These are phyloP conservation scores for Scaptomyza flava DNA, from an alignment of 2,888 invertebrate species.

Conservation along the genomic window DNA sequence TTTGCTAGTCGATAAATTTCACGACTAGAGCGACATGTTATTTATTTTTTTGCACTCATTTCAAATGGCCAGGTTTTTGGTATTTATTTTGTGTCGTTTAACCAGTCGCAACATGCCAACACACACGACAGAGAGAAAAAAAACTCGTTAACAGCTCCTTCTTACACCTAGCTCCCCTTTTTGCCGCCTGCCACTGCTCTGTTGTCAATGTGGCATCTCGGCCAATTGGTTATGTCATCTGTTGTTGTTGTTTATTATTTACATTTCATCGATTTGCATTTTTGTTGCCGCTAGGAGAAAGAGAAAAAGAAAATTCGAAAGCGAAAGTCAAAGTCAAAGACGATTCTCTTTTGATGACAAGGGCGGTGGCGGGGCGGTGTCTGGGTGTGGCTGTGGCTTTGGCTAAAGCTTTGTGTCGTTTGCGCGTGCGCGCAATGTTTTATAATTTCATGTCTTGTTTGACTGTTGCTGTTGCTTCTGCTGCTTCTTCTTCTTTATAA, in stretches of 20 bases:
- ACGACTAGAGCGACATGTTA: conserved; percentile 1
- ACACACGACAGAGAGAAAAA: not conserved
- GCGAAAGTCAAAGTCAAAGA: conserved; percentile 81
- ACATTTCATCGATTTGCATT: conserved; percentile 71
- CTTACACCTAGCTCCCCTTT: not conserved
- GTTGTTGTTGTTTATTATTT: conserved; percentile 46
- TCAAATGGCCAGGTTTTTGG: conserved; percentile 47
- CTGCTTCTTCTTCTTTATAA: conserved; percentile 4
- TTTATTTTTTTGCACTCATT: conserved; percentile 67
- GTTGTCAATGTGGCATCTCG: conserved; percentile 57
- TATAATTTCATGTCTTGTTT: conserved; percentile 69
- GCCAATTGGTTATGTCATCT: conserved; percentile 76
- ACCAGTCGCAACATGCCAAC: conserved; percentile 15
- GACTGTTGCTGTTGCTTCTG: conserved; percentile 20
- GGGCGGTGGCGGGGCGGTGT: conserved; percentile 8
- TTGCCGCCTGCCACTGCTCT: not conserved
- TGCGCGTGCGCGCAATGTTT: conserved; percentile 63
- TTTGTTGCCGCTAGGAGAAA: conserved; percentile 24
- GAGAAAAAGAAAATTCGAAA: conserved; percentile 79
- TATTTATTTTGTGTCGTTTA: conserved; percentile 1
- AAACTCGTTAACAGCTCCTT: conserved; percentile 54
- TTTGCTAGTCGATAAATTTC: not conserved
- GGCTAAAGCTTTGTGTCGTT: conserved; percentile 23
- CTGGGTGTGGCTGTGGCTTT: conserved; percentile 10
- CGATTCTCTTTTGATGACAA: conserved; percentile 11